These are phyloP conservation scores for Engraulis encrasicolus DNA, from an alignment of 2,113 vertebrate species.

Conservation along the genomic window DNA sequence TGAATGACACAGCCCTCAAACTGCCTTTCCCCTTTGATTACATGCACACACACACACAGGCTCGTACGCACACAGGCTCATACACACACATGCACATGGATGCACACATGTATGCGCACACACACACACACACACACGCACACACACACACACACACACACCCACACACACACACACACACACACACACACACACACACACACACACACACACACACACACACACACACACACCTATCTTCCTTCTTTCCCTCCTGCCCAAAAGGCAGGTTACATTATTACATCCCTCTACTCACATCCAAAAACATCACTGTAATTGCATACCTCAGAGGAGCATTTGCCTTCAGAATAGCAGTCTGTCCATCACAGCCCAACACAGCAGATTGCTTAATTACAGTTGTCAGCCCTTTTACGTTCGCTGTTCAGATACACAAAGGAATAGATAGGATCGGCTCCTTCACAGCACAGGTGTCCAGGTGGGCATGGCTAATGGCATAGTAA, in stretches of 20 bases:
- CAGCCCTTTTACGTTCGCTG: background rate
- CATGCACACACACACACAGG: no score
- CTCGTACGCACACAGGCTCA: no score
- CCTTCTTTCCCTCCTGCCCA: background rate
- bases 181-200: background rate
- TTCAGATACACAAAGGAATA: background rate
- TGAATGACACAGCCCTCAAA: no score
- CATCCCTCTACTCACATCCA: background rate
- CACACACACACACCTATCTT: background rate
- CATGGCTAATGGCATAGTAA: no score
- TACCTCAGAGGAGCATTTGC: background rate
- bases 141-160: background rate
- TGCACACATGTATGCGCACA: no score
- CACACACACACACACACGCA: background rate
- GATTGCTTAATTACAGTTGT: constrained; percentile 14
- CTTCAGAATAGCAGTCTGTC: background rate
- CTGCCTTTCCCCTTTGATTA: no score
- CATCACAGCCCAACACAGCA: background rate
- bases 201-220: background rate
- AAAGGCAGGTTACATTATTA: background rate
- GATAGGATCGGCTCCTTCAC: background rate
- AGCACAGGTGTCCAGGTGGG: background rate
- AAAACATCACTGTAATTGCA: background rate
- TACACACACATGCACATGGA: no score
- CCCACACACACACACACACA: background rate